Evolutionary conservation across 2,797 vertebrate genomes (phyloP).

Genomic region (Notolepis coatsorum): DNA sequence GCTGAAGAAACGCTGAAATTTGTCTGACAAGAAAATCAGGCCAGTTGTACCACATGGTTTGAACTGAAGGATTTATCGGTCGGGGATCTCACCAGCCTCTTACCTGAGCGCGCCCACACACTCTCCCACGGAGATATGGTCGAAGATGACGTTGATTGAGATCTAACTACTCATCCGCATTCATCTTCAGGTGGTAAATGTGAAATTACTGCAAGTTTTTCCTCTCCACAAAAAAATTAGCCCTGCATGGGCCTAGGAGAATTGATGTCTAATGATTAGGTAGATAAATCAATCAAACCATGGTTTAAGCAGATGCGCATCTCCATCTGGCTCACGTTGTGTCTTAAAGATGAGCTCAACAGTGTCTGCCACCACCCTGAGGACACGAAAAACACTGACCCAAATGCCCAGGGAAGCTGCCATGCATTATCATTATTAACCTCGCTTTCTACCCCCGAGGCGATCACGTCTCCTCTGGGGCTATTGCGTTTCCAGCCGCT

Average conservation of each 20-base stretch:
- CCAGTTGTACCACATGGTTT: not conserved
- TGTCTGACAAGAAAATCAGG: conserved; percentile 19
- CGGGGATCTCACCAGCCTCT: not conserved
- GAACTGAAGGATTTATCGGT: conserved; percentile 10
- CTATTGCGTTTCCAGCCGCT: conserved; percentile 62
- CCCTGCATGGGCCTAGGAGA: too few species aligned
- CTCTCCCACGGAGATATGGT: not conserved
- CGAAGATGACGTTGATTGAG: not conserved
- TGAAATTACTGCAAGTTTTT: not conserved
- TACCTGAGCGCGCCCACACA: not conserved
- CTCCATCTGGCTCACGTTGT: conserved; percentile 27
- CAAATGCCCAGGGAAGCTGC: conserved; percentile 50
- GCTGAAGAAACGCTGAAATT: not conserved
- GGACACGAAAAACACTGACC: conserved; percentile 62
- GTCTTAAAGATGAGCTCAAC: conserved; percentile 16
- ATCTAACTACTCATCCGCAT: not conserved
- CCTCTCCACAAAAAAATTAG: too few species aligned
- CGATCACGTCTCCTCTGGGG: conserved; percentile 52
- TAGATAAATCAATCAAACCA: conserved; percentile 39
- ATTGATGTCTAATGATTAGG: conserved; percentile 26
- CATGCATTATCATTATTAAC: conserved; percentile 61
- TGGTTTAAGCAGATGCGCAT: conserved; percentile 18
- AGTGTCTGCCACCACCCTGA: conserved; percentile 5
- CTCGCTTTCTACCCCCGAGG: conserved; percentile 64
- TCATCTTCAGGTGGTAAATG: not conserved